phyloP scores from a whole-genome alignment of 1,140 invertebrate genomes.

The Caenorhabditis elegans region DNA sequence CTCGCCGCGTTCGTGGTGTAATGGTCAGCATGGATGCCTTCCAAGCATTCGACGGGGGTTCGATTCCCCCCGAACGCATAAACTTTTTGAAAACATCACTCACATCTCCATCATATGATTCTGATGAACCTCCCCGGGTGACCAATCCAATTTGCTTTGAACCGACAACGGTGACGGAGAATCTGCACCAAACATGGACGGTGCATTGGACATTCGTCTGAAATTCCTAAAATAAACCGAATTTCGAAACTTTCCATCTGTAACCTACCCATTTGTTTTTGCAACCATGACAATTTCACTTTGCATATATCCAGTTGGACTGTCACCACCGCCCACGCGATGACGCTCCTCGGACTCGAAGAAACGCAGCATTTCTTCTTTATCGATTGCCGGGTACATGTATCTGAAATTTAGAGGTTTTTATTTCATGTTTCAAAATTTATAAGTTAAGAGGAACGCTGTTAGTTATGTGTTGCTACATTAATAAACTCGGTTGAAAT shows the following conservation, averaged over 20 bases:
- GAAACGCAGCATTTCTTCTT: slow-evolving; percentile 63
- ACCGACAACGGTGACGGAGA: slow-evolving; percentile 62
- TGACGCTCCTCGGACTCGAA: slow-evolving; percentile 62
- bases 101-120: slow-evolving; percentile 61
- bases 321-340: slow-evolving; percentile 57
- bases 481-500: no score
- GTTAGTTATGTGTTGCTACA: no score
- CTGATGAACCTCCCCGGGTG: slow-evolving; percentile 59
- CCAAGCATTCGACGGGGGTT: background rate
- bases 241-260: background rate
- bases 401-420: no score
- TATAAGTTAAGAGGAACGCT: no score
- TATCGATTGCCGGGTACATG: slow-evolving; percentile 65
- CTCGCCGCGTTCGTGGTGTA: slow-evolving; percentile 49
- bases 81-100: slow-evolving; percentile 40
- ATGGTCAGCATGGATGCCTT: slow-evolving; percentile 42
- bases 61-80: background rate
- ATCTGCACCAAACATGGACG: slow-evolving; percentile 58
- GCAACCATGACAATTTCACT: slow-evolving; percentile 67
- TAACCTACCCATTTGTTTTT: slow-evolving; percentile 55
- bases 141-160: slow-evolving; percentile 62
- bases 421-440: no score
- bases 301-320: slow-evolving; percentile 56
- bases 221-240: background rate
- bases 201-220: slow-evolving; percentile 49